Base-by-base conservation (phyloP, 2,888 invertebrate species). In the Helleia helle region DNA sequence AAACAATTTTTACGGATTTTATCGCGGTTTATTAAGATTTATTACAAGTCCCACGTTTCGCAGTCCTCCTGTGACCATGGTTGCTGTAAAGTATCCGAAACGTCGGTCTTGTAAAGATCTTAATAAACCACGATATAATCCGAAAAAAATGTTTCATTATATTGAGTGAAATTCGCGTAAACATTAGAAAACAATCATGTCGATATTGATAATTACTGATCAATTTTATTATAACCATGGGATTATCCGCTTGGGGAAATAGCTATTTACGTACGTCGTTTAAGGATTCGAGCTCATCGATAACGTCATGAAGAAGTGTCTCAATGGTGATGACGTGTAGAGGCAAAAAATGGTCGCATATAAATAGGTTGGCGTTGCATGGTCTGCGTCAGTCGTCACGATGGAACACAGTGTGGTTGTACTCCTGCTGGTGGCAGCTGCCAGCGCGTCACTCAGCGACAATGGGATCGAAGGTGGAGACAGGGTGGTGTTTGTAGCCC, bases 311-410 rank as follows among this genome's bases (percentile, higher is more conserved):
- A 34, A 22, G 22, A 22, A 22, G 34, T 13, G 8, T 17, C 34
- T 9, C 3, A 7, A 2, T 4, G 5, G 12, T 22, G 4, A 53
- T 58, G 75, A 74, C 76, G 74, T 76, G 36, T 46, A 47, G 61
- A 65, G 54, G 59, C 64, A 62, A 65, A 74, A 72, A 72, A 55
- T 69, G 55, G 54, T n/a, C n/a, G 55, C 52, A 56, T 83, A 83
- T 84, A 84, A 71, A 83, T 79, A 80, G 74, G 71, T 73, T 65
- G 59, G 65, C 61, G 52, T 56, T 57, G 55, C 57, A 58, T 72
- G 17, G 9, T 74, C 75, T 67, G 66, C 68, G 71, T 58, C 75
- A 81, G 80, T 83, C 45, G 70, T 57, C 69, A 72, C 59, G 56
- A 79, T 80, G 81, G 76, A 73, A 71, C 66, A 66, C 56, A 50